Evolutionary conservation across 2,888 invertebrate species (phyloP).

Genomic region (Eilema depressum): DNA sequence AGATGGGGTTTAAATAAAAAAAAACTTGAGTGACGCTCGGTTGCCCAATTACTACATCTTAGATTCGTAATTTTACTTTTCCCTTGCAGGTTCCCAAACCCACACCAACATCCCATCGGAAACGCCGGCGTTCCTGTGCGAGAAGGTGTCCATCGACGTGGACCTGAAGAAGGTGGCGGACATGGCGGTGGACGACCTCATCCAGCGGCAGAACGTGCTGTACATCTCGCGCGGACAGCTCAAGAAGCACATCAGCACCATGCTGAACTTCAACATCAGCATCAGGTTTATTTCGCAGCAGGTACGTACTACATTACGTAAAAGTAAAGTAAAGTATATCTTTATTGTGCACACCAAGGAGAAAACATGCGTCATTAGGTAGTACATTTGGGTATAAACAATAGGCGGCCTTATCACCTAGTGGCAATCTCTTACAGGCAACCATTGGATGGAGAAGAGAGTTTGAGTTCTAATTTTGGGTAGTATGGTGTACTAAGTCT

Average conservation of each 20-base stretch:
- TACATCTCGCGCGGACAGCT: slow-evolving; percentile 95
- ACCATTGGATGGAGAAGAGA: too few species aligned
- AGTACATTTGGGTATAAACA: too few species aligned
- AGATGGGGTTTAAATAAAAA: too few species aligned
- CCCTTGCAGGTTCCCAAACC: slow-evolving; percentile 62
- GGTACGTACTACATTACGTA: slow-evolving; percentile 71
- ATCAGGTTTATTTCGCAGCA: slow-evolving; percentile 97
- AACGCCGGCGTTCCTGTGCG: slow-evolving; percentile 96
- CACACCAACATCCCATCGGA: slow-evolving; percentile 88
- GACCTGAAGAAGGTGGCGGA: slow-evolving; percentile 96
- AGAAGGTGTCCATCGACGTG: slow-evolving; percentile 95
- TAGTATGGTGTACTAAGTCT: too few species aligned
- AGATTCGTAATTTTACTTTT: not conserved
- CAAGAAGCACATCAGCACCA: slow-evolving; percentile 96
- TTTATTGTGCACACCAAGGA: too few species aligned
- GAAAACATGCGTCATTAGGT: too few species aligned
- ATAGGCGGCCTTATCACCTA: too few species aligned
- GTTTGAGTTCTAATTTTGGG: too few species aligned
- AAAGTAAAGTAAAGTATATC: too few species aligned
- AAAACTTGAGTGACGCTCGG: too few species aligned
- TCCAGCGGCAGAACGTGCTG: slow-evolving; percentile 93
- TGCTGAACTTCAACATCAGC: slow-evolving; percentile 95
- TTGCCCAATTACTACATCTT: too few species aligned
- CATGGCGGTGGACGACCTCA: slow-evolving; percentile 94
- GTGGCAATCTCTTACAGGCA: too few species aligned